A percentile compares a stretch with the other conserved stretches of the same genome.
Conservation (phyloP, 64 coral and sea anemone genomes). For the Stichodactyla helianthus region DNA sequence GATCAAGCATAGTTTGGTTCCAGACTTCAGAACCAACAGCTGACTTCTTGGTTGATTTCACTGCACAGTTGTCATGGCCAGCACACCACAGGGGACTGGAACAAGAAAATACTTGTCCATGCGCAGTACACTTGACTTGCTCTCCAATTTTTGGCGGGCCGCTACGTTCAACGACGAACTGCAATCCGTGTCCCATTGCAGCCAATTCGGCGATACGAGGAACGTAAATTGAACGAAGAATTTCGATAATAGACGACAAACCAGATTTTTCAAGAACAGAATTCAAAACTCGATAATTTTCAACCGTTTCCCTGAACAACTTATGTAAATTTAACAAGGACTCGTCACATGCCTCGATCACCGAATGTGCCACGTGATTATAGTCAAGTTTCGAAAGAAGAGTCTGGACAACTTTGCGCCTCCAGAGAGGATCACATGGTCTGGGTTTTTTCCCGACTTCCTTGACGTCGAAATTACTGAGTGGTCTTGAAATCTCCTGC, state of each 20-base stretch:
- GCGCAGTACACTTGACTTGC: background rate
- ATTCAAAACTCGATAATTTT: slow-evolving; percentile 15
- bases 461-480: background rate
- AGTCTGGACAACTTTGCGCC: slow-evolving; percentile 21
- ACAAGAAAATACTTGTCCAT: slow-evolving; percentile 21
- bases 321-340: background rate
- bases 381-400: slow-evolving; percentile 14
- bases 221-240: slow-evolving; percentile 11
- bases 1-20: slow-evolving; percentile 52
- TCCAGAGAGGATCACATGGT: slow-evolving; percentile 4
- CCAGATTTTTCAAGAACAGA: background rate
- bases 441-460: background rate
- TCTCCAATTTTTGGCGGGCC: slow-evolving; percentile 32
- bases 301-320: background rate
- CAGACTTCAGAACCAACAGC: slow-evolving; percentile 4
- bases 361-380: background rate
- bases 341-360: slow-evolving; percentile 7
- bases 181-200: slow-evolving; percentile 31
- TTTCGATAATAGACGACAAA: background rate
- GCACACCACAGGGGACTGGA: slow-evolving; percentile 27
- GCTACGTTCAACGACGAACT: slow-evolving; percentile 14
- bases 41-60: slow-evolving; percentile 20
- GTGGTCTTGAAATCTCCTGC: slow-evolving; percentile 2
- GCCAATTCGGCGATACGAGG: slow-evolving; percentile 31
- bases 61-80: slow-evolving; percentile 10